Evolutionary conservation across 2,888 invertebrate genomes (phyloP).

Genomic region (Mantis religiosa): DNA sequence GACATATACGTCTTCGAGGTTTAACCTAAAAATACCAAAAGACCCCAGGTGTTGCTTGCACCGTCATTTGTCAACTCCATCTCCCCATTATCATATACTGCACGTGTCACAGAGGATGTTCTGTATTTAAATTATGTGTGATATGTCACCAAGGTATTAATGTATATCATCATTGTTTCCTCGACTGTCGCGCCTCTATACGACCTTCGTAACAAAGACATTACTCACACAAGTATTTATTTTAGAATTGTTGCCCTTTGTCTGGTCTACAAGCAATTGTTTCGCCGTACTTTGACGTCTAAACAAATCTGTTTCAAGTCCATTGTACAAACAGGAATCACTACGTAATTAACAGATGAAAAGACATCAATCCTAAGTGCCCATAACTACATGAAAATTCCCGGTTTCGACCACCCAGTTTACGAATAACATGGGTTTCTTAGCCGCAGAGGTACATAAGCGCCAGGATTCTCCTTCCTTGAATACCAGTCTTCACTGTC

Average conservation of each 20-base stretch:
- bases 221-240: neutral
- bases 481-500: no score
- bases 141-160: neutral
- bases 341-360: no score
- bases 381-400: neutral
- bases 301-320: no score
- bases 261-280: neutral
- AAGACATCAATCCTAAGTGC: no score
- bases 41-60: constrained; percentile 6
- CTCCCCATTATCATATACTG: neutral
- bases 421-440: no score
- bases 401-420: neutral
- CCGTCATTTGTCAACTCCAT: neutral
- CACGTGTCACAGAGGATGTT: neutral
- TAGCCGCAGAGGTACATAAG: no score
- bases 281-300: neutral
- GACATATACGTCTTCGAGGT: neutral
- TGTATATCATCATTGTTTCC: neutral
- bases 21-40: constrained; percentile 19
- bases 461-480: no score
- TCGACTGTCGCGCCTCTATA: neutral
- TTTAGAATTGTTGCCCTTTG: neutral
- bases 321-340: no score
- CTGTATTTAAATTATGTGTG: neutral
- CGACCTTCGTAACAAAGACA: neutral